Evolutionary conservation across 37 sponge, comb jelly and placozoan species (phyloP), one percentile per base, ranked within the genome.

Genomic region (Ianthella basta): DNA sequence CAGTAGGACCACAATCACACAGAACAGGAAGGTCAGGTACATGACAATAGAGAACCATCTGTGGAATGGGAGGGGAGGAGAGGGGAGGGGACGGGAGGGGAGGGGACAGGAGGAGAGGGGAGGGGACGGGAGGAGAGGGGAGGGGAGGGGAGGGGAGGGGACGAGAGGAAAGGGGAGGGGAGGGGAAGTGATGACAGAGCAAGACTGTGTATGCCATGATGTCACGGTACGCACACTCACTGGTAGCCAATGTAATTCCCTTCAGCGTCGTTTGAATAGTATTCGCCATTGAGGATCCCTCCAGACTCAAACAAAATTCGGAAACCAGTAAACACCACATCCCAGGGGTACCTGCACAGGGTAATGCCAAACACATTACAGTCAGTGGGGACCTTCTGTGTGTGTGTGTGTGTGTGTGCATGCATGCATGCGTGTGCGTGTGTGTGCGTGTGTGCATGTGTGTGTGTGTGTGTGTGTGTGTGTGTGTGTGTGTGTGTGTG

Each of bases 1-100:
- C 15, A 85, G 78, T 4, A 85, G 77, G 77, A 85, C 61, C 15
- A 85, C 78, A 32, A 85, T 85, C 34, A 85, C 78, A 21, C 4
- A 2, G 77, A 85, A 72, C 78, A 85, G 37, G 77, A 85, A 85
- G 77, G 53, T n/a, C 36, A 85, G 77, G 56, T 69, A 69, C 77
- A 85, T 29, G 29, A 78, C 61, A 16, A 85, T 15, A 32, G 78
- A 75, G 78, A 75, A 75, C 78, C 78, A 75, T 50, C 78, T 75
- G 44, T 75, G 25, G 78, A 61, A 20, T 13, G 73, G 23, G 68
- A 66, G 23, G 68, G 27, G 25, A 66, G 68, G 59, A 18, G 18
- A 18, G n/a, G n/a, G n/a, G n/a, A n/a, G n/a, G n/a, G n/a, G n/a
- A n/a, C n/a, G 23, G 29, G 73, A 6, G 29, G 37, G 34, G 37